Evolutionary conservation across 35 echinoderm and acorn worm genomes (phyloP).

Genomic region (Ophiothrix spiculata): DNA sequence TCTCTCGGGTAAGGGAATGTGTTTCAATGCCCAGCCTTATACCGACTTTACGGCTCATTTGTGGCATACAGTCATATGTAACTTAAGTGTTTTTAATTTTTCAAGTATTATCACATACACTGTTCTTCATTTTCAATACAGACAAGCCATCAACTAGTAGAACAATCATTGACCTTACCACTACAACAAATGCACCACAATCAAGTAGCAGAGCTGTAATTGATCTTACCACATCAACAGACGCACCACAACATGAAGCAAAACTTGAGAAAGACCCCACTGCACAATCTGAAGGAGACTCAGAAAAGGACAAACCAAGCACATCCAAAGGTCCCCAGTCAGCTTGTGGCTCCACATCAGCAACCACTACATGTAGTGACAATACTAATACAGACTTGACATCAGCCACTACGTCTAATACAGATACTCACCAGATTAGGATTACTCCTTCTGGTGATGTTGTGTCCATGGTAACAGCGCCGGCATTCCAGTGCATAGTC

Average conservation of each 20-base stretch:
- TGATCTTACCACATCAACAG: too few relatives aligned
- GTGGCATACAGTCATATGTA: too few relatives aligned
- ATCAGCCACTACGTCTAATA: background rate
- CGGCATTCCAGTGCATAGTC: slow-evolving; percentile 35
- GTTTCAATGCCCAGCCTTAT: too few relatives aligned
- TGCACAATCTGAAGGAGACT: background rate
- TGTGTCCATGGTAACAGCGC: slow-evolving; percentile 44
- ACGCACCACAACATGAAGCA: too few relatives aligned
- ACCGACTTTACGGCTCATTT: too few relatives aligned
- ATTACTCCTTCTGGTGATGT: slow-evolving; percentile 9
- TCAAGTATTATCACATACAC: too few relatives aligned
- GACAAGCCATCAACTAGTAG: background rate
- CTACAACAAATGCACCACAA: background rate
- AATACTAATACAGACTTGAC: background rate
- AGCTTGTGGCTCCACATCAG: background rate
- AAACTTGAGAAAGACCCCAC: too few relatives aligned
- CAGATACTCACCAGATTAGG: background rate
- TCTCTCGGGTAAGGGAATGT: too few relatives aligned
- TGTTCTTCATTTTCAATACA: too few relatives aligned
- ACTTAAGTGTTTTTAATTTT: too few relatives aligned
- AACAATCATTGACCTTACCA: background rate
- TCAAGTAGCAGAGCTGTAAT: too few relatives aligned
- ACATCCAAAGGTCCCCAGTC: background rate
- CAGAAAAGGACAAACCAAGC: background rate
- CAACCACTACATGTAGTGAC: background rate